Percentiles rank a stretch among this genome's conserved stretches.
These are phyloP conservation scores for Brotula barbata DNA, from an alignment of 2,797 vertebrate genomes.

Conservation along the genomic window DNA sequence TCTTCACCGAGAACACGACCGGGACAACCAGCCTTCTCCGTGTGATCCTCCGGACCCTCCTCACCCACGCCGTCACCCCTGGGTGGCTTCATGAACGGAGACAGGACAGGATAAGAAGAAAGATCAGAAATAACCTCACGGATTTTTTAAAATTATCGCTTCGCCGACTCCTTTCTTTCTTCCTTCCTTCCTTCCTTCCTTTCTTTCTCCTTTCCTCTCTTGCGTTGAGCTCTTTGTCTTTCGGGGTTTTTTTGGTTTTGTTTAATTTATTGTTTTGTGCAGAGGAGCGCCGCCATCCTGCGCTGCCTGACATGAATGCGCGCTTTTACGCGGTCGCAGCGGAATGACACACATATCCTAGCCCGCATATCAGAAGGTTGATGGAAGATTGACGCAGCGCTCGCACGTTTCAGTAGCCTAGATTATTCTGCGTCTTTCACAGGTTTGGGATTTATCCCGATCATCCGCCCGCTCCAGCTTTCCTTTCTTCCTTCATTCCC, in stretches of 20 bases:
- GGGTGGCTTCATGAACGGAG: conserved; percentile 63
- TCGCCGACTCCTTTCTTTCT: conserved; percentile 24
- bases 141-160: conserved; percentile 52
- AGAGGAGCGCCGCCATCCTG: conserved; percentile 75
- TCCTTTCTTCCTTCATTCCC: neutral
- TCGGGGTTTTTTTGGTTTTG: conserved; percentile 40
- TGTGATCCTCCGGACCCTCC: conserved; percentile 55
- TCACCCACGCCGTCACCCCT: conserved; percentile 49
- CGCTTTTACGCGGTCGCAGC: conserved; percentile 57
- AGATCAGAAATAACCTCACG: conserved; percentile 30
- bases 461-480: conserved; percentile 41
- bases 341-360: conserved; percentile 72
- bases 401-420: conserved; percentile 53
- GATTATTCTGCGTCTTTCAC: conserved; percentile 46
- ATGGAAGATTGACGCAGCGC: conserved; percentile 64
- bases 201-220: conserved; percentile 29
- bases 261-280: conserved; percentile 57
- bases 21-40: conserved; percentile 63
- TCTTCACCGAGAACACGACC: conserved; percentile 77
- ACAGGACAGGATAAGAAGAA: conserved; percentile 60
- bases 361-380: conserved; percentile 55
- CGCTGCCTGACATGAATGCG: conserved; percentile 65
- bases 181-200: neutral
- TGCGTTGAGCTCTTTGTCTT: conserved; percentile 57
- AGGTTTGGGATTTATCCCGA: conserved; percentile 53